Evolutionary conservation across 2,113 vertebrate genomes (phyloP).

Genomic region (Hassar affinis): DNA sequence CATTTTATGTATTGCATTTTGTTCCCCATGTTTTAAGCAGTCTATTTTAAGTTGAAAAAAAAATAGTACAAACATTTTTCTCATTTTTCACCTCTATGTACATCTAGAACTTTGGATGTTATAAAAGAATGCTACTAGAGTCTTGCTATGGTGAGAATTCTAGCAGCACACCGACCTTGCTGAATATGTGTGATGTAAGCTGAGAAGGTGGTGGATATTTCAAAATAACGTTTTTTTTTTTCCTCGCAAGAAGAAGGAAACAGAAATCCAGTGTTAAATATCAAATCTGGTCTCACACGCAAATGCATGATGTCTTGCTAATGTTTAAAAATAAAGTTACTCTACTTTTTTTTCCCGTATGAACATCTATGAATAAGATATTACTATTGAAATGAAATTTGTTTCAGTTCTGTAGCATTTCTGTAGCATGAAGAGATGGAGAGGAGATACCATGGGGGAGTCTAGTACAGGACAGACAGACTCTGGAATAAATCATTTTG

Average conservation of each 20-base stretch:
- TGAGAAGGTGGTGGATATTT: neutral
- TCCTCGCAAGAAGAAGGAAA: neutral
- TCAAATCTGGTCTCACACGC: neutral
- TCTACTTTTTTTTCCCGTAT: neutral
- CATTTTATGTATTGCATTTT: neutral
- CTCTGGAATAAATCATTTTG: neutral
- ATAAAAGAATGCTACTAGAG: neutral
- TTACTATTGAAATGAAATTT: slow-evolving; percentile 10
- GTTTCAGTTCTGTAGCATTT: neutral
- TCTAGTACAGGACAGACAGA: neutral
- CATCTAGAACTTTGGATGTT: neutral
- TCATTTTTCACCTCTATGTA: neutral
- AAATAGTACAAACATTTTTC: no score
- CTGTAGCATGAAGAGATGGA: neutral
- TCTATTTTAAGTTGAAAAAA: no score
- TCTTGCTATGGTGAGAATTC: neutral
- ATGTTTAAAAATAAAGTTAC: neutral
- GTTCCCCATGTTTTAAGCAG: neutral
- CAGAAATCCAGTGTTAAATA: neutral
- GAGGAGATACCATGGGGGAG: slow-evolving; percentile 8
- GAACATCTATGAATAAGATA: neutral
- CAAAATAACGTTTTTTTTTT: neutral
- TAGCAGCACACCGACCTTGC: neutral
- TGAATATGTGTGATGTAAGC: slow-evolving; percentile 7
- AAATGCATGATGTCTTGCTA: neutral